A percentile compares a stretch with the other conserved stretches of the same genome.
Evolutionary conservation across 2,888 invertebrate genomes (phyloP).

Genomic region (Azorinus chamasolen): DNA sequence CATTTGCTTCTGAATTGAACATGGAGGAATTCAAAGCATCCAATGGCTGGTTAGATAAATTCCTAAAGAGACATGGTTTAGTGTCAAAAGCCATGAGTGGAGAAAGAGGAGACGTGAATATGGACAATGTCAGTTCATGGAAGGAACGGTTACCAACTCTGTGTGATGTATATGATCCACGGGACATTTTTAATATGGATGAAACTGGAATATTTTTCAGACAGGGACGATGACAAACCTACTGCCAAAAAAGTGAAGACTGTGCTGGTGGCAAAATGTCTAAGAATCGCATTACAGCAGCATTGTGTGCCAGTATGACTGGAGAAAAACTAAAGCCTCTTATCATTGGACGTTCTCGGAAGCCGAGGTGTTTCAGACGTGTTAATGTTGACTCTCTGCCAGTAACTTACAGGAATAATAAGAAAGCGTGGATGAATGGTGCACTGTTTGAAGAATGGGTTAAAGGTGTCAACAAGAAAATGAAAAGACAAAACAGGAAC

Average conservation of each 20-base stretch:
- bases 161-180: slow-evolving; percentile 41
- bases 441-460: slow-evolving; percentile 12
- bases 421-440: slow-evolving; percentile 13
- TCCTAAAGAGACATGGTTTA: too few species aligned
- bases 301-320: slow-evolving; percentile 25
- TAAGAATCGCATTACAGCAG: slow-evolving; percentile 24
- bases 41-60: slow-evolving; percentile 3
- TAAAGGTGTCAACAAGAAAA: slow-evolving; percentile 12
- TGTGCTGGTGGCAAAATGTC: slow-evolving; percentile 16
- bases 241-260: background rate
- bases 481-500: slow-evolving; percentile 3
- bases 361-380: slow-evolving; percentile 10
- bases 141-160: slow-evolving; percentile 7
- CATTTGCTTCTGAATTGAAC: background rate
- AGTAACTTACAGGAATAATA: slow-evolving; percentile 12
- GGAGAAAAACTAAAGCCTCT: slow-evolving; percentile 30
- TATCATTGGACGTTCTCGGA: background rate
- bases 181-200: slow-evolving; percentile 29
- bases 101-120: too few species aligned
- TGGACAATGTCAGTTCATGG: too few species aligned
- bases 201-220: slow-evolving; percentile 25
- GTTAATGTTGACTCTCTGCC: slow-evolving; percentile 11
- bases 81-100: too few species aligned
- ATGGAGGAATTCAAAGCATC: too few species aligned
- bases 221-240: background rate